Evolutionary conservation across 2,888 invertebrate genomes (phyloP).

Genomic region (Rhaphigaster nebulosa): DNA sequence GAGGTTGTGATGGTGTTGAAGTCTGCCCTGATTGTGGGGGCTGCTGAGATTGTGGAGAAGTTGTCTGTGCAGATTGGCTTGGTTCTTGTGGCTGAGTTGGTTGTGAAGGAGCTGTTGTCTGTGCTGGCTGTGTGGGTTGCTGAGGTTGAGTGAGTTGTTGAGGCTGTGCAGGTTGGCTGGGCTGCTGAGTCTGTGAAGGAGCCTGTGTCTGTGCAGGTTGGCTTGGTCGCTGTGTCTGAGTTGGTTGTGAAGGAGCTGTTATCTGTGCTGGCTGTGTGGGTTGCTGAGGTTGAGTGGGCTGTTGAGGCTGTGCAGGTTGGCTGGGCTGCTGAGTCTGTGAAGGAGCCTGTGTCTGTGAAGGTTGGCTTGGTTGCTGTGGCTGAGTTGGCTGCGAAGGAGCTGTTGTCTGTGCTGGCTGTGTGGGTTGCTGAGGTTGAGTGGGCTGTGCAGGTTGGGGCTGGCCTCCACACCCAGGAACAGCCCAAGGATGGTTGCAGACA

Average conservation of each 20-base stretch:
- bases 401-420: slow-evolving; percentile 52
- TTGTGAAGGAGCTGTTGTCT: slow-evolving; percentile 56
- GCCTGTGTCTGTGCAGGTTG: slow-evolving; percentile 64
- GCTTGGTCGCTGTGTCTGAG: slow-evolving; percentile 62
- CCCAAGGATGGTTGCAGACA: slow-evolving; percentile 75
- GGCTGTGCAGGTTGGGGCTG: slow-evolving; percentile 53
- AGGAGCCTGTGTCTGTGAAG: slow-evolving; percentile 65
- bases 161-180: slow-evolving; percentile 50
- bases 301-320: slow-evolving; percentile 42
- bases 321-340: slow-evolving; percentile 62
- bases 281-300: slow-evolving; percentile 50
- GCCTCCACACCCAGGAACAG: slow-evolving; percentile 68
- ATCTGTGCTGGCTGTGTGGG: slow-evolving; percentile 53
- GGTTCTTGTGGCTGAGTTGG: background rate
- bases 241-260: slow-evolving; percentile 58
- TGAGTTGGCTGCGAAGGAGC: slow-evolving; percentile 59
- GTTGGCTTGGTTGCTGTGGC: slow-evolving; percentile 62
- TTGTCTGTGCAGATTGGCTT: background rate
- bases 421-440: slow-evolving; percentile 51
- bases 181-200: slow-evolving; percentile 63
- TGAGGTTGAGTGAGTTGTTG: slow-evolving; percentile 19
- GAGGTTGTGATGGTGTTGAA: slow-evolving; percentile 47
- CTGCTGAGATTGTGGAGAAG: slow-evolving; percentile 57
- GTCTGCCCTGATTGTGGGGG: slow-evolving; percentile 54
- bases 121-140: slow-evolving; percentile 56